These are phyloP conservation scores for Bursaphelenchus okinawaensis DNA, from an alignment of 2,888 invertebrate species.

Conservation along the genomic window DNA sequence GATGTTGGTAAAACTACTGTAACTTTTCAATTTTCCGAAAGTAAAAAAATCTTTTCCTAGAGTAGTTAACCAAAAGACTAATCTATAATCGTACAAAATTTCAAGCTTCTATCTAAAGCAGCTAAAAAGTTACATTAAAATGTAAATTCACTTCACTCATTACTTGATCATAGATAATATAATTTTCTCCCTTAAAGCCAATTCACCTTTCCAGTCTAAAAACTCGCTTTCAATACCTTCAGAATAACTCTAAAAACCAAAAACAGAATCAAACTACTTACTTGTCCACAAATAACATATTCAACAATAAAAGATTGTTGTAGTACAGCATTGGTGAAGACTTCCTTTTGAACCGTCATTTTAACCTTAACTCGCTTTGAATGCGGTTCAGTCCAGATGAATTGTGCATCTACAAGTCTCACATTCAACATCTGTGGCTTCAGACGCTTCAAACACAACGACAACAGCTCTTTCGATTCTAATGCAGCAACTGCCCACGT, in stretches of 20 bases:
- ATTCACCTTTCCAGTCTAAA: not conserved
- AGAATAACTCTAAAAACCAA: not conserved
- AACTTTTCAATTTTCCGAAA: too few relatives aligned
- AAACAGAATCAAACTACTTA: slow-evolving; percentile 15
- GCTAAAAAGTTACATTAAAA: too few relatives aligned
- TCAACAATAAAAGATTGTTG: slow-evolving; percentile 94
- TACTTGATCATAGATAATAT: too few relatives aligned
- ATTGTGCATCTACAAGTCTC: slow-evolving; percentile 87
- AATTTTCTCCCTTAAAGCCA: too few relatives aligned
- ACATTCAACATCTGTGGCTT: slow-evolving; percentile 64
- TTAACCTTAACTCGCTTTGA: slow-evolving; percentile 87
- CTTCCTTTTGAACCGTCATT: slow-evolving; percentile 87
- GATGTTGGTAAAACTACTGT: too few relatives aligned
- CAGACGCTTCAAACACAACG: slow-evolving; percentile 81
- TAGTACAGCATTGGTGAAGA: slow-evolving; percentile 73
- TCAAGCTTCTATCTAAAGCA: too few relatives aligned
- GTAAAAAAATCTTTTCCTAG: too few relatives aligned
- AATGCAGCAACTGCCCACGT: slow-evolving; percentile 70
- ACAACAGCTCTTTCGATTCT: slow-evolving; percentile 63
- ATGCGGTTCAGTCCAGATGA: slow-evolving; percentile 98
- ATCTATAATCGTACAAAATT: too few relatives aligned
- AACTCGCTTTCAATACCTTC: not conserved
- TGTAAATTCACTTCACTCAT: too few relatives aligned
- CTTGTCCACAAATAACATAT: slow-evolving; percentile 74
- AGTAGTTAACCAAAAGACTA: too few relatives aligned